phyloP scores from a whole-genome alignment of 1,140 invertebrate genomes.

The Drosophila ercepeae region DNA sequence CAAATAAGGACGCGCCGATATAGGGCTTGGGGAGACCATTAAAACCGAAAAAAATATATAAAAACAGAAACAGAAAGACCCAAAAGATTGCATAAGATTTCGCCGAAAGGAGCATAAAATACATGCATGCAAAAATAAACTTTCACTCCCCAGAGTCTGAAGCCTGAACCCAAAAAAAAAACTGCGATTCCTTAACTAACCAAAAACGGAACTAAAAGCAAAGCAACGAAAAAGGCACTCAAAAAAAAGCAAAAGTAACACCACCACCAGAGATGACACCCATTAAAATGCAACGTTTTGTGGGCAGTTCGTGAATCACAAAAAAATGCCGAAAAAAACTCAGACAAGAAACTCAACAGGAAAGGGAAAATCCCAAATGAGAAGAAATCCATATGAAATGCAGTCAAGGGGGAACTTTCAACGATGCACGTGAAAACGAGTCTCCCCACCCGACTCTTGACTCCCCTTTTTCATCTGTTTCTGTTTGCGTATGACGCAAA shows the following conservation, averaged over 20 bases:
- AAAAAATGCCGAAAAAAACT: constrained; percentile 39
- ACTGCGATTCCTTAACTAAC: constrained; percentile 60
- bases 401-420: constrained; percentile 42
- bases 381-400: constrained; percentile 39
- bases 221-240: constrained; percentile 10
- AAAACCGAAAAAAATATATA: constrained; percentile 7
- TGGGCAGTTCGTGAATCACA: constrained; percentile 46
- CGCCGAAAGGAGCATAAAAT: constrained; percentile 55
- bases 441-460: neutral
- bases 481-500: constrained; percentile 42
- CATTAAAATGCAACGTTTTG: constrained; percentile 61
- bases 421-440: constrained; percentile 44
- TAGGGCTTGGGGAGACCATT: constrained; percentile 11
- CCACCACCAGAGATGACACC: constrained; percentile 20
- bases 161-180: constrained; percentile 4
- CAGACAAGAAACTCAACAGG: constrained; percentile 3
- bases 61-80: constrained; percentile 26
- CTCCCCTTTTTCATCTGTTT: neutral
- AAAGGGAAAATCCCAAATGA: constrained; percentile 11
- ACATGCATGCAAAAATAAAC: constrained; percentile 46
- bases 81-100: constrained; percentile 54
- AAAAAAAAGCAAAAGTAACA: constrained; percentile 1
- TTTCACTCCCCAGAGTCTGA: constrained; percentile 55
- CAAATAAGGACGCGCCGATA: constrained; percentile 45
- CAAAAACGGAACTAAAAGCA: constrained; percentile 64